Conservation (phyloP, 2,797 vertebrate genomes). For the Sebastiscus albofasciatus region DNA sequence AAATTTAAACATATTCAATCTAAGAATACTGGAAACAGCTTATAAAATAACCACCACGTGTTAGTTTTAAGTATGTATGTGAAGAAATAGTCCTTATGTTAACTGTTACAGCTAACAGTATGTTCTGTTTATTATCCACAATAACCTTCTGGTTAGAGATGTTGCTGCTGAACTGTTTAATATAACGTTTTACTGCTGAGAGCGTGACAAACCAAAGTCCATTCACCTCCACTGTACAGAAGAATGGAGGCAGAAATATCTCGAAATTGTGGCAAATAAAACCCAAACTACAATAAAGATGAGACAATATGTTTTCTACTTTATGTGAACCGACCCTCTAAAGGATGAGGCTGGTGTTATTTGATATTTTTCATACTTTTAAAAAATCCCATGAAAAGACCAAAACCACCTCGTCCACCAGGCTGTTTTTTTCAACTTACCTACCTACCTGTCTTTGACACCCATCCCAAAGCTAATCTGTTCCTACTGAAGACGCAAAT, state of each 20-base stretch:
- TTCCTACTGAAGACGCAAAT: not conserved
- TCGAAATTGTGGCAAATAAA: not conserved
- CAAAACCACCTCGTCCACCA: not conserved
- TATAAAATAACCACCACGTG: not conserved
- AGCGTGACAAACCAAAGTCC: not conserved
- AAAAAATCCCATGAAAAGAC: constrained; percentile 6
- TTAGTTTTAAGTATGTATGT: not conserved
- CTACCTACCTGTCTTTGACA: not conserved
- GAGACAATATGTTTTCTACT: not conserved
- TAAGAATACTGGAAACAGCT: not conserved
- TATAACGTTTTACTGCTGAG: not conserved
- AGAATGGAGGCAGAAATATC: not conserved
- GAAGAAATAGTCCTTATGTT: not conserved
- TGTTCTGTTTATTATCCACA: not conserved
- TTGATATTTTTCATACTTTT: not conserved
- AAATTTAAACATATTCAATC: not conserved
- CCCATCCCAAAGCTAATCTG: not conserved
- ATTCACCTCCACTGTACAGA: not conserved
- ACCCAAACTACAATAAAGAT: not conserved
- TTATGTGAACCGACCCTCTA: not conserved
- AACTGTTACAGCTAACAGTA: not conserved
- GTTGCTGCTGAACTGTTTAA: not conserved
- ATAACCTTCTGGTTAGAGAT: not conserved
- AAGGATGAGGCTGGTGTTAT: not conserved
- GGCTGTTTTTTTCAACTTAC: not conserved